A percentile compares a stretch with the other conserved stretches of the same genome.
These are phyloP conservation scores for Bugulina stolonifera DNA, from an alignment of 2,888 invertebrate genomes.

Conservation along the genomic window DNA sequence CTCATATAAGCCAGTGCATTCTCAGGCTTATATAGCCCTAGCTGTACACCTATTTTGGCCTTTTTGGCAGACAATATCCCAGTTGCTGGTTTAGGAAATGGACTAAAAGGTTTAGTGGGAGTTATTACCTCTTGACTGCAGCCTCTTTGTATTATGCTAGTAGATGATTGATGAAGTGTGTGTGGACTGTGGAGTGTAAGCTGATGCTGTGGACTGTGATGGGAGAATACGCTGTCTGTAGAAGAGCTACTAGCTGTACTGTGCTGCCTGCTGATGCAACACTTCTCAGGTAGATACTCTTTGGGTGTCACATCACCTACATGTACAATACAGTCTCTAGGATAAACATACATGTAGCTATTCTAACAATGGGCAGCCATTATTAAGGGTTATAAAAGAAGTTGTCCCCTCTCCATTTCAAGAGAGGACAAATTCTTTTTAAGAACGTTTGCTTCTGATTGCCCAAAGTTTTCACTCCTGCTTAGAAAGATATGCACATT, in stretches of 20 bases:
- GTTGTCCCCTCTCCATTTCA: too few relatives aligned
- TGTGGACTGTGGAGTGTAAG: too few relatives aligned
- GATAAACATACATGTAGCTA: too few relatives aligned
- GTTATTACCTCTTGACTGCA: neutral
- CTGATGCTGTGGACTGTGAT: neutral
- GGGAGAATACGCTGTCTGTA: slow-evolving; percentile 11
- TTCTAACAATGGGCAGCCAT: too few relatives aligned
- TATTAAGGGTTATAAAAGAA: too few relatives aligned
- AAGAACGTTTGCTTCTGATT: too few relatives aligned
- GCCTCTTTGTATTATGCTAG: neutral
- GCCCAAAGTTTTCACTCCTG: too few relatives aligned
- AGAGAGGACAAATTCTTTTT: too few relatives aligned
- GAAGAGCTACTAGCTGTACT: slow-evolving; percentile 1
- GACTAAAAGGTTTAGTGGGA: neutral
- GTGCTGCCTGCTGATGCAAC: neutral
- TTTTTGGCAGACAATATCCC: slow-evolving; percentile 4
- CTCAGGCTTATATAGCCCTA: slow-evolving; percentile 14
- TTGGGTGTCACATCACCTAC: too few relatives aligned
- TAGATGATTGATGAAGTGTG: neutral
- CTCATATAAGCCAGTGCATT: neutral
- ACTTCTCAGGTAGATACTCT: too few relatives aligned
- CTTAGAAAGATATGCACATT: too few relatives aligned
- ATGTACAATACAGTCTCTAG: too few relatives aligned
- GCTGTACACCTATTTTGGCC: slow-evolving; percentile 6
- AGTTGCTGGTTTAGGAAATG: slow-evolving; percentile 7